Percentiles rank a stretch among this genome's conserved stretches.
phyloP scores from a whole-genome alignment of 2,888 invertebrate species.

The Drosophila nigricruria region DNA sequence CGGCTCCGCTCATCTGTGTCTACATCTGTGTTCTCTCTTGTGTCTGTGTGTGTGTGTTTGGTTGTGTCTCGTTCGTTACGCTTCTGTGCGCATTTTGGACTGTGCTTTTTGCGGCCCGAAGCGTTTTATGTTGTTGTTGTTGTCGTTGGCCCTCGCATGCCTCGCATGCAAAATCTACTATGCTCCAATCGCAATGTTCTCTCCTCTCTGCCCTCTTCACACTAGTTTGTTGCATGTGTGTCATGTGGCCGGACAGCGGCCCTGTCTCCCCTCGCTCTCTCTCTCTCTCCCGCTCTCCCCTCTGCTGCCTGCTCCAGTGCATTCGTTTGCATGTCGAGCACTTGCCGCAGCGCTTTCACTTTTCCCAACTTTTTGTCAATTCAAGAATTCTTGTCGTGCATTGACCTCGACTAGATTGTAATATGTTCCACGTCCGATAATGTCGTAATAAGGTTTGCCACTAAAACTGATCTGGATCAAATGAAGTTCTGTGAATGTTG shows the following conservation, averaged over 20 bases:
- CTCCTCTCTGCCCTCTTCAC: constrained; percentile 10
- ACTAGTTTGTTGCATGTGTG: constrained; percentile 62
- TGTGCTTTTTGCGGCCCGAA: constrained; percentile 72
- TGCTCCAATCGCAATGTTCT: constrained; percentile 4
- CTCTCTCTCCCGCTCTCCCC: neutral
- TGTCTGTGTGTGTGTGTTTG: constrained; percentile 12
- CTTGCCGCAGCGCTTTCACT: constrained; percentile 69
- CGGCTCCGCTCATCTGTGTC: constrained; percentile 42
- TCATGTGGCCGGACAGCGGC: constrained; percentile 55
- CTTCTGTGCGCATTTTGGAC: constrained; percentile 75
- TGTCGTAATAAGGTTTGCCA: neutral
- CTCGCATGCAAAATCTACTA: constrained; percentile 70
- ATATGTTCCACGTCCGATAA: neutral
- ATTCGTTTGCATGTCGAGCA: constrained; percentile 68
- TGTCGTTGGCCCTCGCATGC: constrained; percentile 28
- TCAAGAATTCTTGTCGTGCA: constrained; percentile 32
- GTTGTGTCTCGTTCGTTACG: constrained; percentile 67
- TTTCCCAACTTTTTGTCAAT: constrained; percentile 43
- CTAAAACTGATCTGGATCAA: neutral
- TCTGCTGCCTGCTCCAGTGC: constrained; percentile 59
- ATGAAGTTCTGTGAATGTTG: neutral
- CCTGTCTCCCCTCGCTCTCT: neutral
- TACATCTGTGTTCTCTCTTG: constrained; percentile 4
- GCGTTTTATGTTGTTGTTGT: constrained; percentile 34
- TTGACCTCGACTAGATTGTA: constrained; percentile 32